These are phyloP conservation scores for Nomia melanderi DNA, from an alignment of 1,140 invertebrate genomes.

Conservation along the genomic window DNA sequence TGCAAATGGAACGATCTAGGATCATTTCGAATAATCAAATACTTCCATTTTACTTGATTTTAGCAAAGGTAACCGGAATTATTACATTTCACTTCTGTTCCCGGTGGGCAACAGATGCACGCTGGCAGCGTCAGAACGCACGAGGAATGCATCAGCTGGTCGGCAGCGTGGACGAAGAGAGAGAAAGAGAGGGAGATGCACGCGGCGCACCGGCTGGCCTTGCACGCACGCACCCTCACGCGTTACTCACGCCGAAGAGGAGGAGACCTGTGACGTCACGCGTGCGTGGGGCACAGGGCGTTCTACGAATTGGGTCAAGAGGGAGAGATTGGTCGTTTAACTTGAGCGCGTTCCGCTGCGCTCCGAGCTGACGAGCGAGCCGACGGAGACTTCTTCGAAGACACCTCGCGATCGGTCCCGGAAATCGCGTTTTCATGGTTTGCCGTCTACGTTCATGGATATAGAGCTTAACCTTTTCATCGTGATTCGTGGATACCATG, in stretches of 20 bases:
- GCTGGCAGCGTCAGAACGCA: not conserved
- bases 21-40: too few species aligned
- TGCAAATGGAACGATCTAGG: too few species aligned
- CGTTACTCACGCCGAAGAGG: constrained; percentile 51
- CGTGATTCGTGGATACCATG: too few species aligned
- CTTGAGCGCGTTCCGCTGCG: constrained; percentile 42
- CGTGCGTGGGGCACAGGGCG: constrained; percentile 63
- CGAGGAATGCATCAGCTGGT: not conserved
- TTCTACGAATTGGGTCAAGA: constrained; percentile 74
- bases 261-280: constrained; percentile 60
- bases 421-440: too few species aligned
- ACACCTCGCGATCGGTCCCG: too few species aligned
- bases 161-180: not conserved
- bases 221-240: constrained; percentile 65
- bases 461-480: too few species aligned
- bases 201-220: constrained; percentile 46
- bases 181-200: too few species aligned
- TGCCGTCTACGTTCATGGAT: too few species aligned
- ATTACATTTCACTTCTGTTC: too few species aligned
- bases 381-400: not conserved
- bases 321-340: constrained; percentile 74
- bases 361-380: not conserved
- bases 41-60: too few species aligned
- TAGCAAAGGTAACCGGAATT: too few species aligned
- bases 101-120: too few species aligned